phyloP scores from a whole-genome alignment of 2,113 vertebrate genomes.

The Orycteropus afer region DNA sequence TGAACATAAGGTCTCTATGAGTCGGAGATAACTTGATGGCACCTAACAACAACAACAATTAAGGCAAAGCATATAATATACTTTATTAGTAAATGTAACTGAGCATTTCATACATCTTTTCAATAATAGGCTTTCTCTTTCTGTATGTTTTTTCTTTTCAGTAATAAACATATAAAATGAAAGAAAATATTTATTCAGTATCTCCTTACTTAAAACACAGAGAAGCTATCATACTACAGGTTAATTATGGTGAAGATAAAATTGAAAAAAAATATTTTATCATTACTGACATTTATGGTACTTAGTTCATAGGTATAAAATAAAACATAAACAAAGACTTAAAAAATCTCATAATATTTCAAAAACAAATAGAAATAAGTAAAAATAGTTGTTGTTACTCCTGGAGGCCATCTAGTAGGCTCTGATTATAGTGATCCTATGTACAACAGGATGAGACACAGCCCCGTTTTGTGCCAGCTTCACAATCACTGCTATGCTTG shows the following conservation, averaged over 20 bases:
- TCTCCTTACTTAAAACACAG: conserved; percentile 6
- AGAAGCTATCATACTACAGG: background rate
- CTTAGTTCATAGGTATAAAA: background rate
- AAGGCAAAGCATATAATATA: background rate
- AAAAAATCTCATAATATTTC: background rate
- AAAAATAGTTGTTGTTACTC: no score
- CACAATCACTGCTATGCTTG: no score
- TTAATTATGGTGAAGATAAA: conserved; percentile 29
- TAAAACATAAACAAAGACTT: background rate
- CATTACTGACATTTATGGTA: background rate
- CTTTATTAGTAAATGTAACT: conserved; percentile 6
- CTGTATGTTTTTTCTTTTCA: background rate
- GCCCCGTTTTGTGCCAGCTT: no score
- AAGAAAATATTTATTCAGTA: conserved; percentile 15
- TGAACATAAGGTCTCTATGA: no score
- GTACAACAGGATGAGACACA: no score
- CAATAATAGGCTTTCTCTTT: no score
- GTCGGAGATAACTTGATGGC: no score
- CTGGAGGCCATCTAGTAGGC: no score
- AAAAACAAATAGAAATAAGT: background rate
- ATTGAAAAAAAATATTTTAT: background rate
- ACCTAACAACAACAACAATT: no score
- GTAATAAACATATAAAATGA: conserved; percentile 16
- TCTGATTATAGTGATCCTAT: no score
- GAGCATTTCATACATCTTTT: background rate